These are phyloP conservation scores for Lagocephalus sceleratus DNA, from an alignment of 2,797 vertebrate genomes.

Conservation along the genomic window DNA sequence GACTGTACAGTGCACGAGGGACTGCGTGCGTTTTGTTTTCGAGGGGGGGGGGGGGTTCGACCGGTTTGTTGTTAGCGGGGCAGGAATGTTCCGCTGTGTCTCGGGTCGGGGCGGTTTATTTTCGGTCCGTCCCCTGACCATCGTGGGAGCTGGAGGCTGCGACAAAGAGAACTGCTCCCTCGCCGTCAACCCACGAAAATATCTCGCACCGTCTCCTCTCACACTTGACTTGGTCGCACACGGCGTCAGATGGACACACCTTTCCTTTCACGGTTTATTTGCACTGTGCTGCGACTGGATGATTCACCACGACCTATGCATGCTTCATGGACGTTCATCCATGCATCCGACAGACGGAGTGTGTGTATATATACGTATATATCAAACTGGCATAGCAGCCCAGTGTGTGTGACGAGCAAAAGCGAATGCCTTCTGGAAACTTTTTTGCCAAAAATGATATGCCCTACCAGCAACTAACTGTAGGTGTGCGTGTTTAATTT, in stretches of 20 bases:
- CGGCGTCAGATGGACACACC: constrained; percentile 54
- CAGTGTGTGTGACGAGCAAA: constrained; percentile 48
- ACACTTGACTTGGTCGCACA: constrained; percentile 60
- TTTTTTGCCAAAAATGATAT: constrained; percentile 71
- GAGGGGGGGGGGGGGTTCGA: constrained; percentile 10
- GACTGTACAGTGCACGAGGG: constrained; percentile 63
- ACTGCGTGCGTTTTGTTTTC: constrained; percentile 51
- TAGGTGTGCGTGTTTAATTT: constrained; percentile 53
- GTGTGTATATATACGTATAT: constrained; percentile 56
- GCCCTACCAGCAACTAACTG: constrained; percentile 72
- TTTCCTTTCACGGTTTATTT: constrained; percentile 47
- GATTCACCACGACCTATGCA: constrained; percentile 75
- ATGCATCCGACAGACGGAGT: constrained; percentile 58
- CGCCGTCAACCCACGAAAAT: constrained; percentile 28
- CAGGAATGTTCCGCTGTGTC: constrained; percentile 65
- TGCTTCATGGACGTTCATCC: constrained; percentile 74
- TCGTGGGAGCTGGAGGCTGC: constrained; percentile 53
- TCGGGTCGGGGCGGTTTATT: constrained; percentile 56
- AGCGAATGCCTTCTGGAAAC: constrained; percentile 67
- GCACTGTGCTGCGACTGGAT: constrained; percentile 63
- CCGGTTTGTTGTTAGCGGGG: constrained; percentile 55
- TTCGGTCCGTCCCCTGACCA: constrained; percentile 50
- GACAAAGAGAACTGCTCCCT: constrained; percentile 38
- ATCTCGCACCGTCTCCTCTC: constrained; percentile 45
- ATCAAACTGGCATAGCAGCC: constrained; percentile 44